Evolutionary conservation across 64 coral and sea anemone species (phyloP).

Genomic region (Catalaphyllia jardinei): DNA sequence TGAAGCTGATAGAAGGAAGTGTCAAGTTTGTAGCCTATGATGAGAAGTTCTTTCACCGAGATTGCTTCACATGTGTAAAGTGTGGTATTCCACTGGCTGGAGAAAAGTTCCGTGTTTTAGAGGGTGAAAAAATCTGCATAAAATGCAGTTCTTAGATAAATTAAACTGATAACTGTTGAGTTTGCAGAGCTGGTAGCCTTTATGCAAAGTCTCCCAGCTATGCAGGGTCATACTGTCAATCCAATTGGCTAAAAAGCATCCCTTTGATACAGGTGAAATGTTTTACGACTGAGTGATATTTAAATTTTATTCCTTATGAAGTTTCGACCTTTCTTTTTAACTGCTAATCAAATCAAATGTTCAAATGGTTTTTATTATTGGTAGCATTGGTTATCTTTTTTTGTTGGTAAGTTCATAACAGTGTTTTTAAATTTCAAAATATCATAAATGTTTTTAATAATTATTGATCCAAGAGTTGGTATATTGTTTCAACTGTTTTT

Average conservation of each 20-base stretch:
- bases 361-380: not conserved
- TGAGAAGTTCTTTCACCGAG: slow-evolving; percentile 89
- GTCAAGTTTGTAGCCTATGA: slow-evolving; percentile 96
- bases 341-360: not conserved
- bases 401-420: no score
- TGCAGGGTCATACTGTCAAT: no score
- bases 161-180: not conserved
- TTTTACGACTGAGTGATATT: not conserved
- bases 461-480: no score
- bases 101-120: slow-evolving; percentile 89
- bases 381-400: no score
- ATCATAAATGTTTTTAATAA: no score
- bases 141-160: slow-evolving; percentile 32
- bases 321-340: not conserved
- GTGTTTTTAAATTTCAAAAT: no score
- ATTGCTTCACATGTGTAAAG: slow-evolving; percentile 92
- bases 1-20: slow-evolving; percentile 92
- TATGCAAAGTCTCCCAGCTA: not conserved
- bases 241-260: no score
- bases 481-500: no score
- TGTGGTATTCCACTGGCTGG: slow-evolving; percentile 83
- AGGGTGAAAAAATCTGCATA: slow-evolving; percentile 77
- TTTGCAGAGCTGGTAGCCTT: not conserved
- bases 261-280: no score
- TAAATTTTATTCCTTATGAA: not conserved